Evolutionary conservation across 2,888 invertebrate species (phyloP).

Genomic region (Odontocerum albicorne): DNA sequence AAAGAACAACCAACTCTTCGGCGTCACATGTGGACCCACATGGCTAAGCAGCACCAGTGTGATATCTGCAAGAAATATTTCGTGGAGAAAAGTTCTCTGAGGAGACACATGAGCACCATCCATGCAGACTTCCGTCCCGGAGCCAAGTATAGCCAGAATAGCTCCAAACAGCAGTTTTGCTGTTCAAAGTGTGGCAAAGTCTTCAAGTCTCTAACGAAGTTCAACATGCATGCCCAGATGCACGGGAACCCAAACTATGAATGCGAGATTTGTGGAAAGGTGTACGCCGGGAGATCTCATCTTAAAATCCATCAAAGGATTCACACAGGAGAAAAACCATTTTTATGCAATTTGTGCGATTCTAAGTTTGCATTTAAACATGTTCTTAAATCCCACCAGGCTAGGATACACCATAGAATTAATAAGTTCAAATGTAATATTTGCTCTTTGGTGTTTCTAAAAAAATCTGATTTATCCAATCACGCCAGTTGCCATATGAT

Average conservation of each 20-base stretch:
- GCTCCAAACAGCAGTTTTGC: slow-evolving; percentile 39
- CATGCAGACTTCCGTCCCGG: slow-evolving; percentile 35
- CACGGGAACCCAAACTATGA: slow-evolving; percentile 54
- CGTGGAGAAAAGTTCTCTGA: slow-evolving; percentile 34
- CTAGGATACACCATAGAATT: slow-evolving; percentile 43
- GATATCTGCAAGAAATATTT: slow-evolving; percentile 35
- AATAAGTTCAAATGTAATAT: slow-evolving; percentile 42
- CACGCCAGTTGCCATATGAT: slow-evolving; percentile 40
- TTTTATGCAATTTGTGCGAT: slow-evolving; percentile 44
- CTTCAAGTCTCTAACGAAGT: slow-evolving; percentile 48
- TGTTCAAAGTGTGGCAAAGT: slow-evolving; percentile 49
- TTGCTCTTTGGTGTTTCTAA: slow-evolving; percentile 42
- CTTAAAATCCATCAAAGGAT: slow-evolving; percentile 49
- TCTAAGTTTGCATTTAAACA: slow-evolving; percentile 42
- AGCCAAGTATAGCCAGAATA: slow-evolving; percentile 2
- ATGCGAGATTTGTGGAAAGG: slow-evolving; percentile 51
- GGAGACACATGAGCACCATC: slow-evolving; percentile 34
- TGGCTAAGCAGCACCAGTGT: slow-evolving; percentile 35
- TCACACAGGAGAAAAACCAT: slow-evolving; percentile 44
- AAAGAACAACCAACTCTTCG: slow-evolving; percentile 35
- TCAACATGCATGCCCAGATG: slow-evolving; percentile 47
- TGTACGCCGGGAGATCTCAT: slow-evolving; percentile 52
- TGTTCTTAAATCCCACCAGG: slow-evolving; percentile 43
- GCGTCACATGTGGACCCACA: slow-evolving; percentile 35
- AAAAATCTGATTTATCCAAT: slow-evolving; percentile 38